Percentiles rank a stretch among this genome's conserved stretches.
These are phyloP conservation scores for Microcebus ravelobensis DNA, from an alignment of 2,113 vertebrate species.

Conservation along the genomic window DNA sequence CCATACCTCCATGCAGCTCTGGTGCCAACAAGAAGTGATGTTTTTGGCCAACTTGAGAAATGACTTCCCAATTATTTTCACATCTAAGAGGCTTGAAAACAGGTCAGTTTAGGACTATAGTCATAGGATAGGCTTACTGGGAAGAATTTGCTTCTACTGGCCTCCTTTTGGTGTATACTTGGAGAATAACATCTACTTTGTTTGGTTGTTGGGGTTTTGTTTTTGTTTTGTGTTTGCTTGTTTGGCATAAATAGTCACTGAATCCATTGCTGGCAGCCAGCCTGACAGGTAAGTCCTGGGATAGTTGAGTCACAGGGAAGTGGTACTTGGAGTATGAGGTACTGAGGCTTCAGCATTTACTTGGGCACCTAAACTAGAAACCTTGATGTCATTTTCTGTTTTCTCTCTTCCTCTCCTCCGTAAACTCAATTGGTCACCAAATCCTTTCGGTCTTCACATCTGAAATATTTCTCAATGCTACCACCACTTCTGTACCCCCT, in stretches of 20 bases:
- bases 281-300: background rate
- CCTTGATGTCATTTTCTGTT: background rate
- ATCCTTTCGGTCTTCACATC: background rate
- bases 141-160: background rate
- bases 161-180: background rate
- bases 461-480: background rate
- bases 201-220: background rate
- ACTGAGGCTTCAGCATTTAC: background rate
- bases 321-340: background rate
- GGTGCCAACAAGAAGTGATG: background rate
- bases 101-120: background rate
- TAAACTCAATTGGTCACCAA: background rate
- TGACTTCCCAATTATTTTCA: slow-evolving; percentile 30
- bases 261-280: background rate
- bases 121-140: background rate
- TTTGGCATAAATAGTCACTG: slow-evolving; percentile 32
- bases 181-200: background rate
- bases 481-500: background rate
- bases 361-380: background rate
- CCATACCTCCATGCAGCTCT: background rate
- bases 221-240: background rate
- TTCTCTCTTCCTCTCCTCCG: background rate
- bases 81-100: background rate
- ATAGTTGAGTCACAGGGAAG: background rate
- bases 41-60: background rate